Evolutionary conservation across 2,888 invertebrate genomes (phyloP).

Genomic region (Amphipyra tragopoginis): DNA sequence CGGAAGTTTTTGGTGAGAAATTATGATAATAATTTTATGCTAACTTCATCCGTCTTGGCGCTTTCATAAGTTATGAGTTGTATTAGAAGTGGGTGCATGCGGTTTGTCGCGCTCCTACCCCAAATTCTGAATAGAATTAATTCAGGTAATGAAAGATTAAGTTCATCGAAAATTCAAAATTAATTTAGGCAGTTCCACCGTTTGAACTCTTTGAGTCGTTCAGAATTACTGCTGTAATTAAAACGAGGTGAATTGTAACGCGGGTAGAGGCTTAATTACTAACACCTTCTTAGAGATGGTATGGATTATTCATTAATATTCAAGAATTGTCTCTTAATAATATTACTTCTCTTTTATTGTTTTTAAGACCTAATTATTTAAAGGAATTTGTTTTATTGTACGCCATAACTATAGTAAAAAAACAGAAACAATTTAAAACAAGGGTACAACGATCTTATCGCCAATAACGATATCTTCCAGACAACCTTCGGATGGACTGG

Average conservation of each 20-base stretch:
- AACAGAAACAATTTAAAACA: too few relatives aligned
- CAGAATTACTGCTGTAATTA: constrained; percentile 36
- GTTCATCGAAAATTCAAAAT: constrained; percentile 31
- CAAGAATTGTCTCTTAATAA: constrained; percentile 30
- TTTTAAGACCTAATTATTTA: background rate
- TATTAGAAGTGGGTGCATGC: constrained; percentile 66
- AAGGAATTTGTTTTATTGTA: too few relatives aligned
- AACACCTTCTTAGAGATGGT: constrained; percentile 18
- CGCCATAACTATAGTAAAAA: too few relatives aligned
- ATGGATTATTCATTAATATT: constrained; percentile 43
- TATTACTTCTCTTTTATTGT: constrained; percentile 27
- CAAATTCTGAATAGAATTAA: constrained; percentile 64
- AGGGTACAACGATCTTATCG: too few relatives aligned
- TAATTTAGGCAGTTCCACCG: constrained; percentile 34
- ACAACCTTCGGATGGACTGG: too few relatives aligned
- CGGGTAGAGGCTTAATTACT: constrained; percentile 33
- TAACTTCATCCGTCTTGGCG: constrained; percentile 84
- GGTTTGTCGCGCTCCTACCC: constrained; percentile 65
- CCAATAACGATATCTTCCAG: too few relatives aligned
- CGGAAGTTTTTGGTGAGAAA: constrained; percentile 88
- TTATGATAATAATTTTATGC: constrained; percentile 88
- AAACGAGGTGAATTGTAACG: constrained; percentile 26
- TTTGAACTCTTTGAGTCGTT: constrained; percentile 43
- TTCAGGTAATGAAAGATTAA: constrained; percentile 62
- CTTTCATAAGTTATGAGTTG: constrained; percentile 79